These are phyloP conservation scores for Camptogramma bilineatum DNA, from an alignment of 2,888 invertebrate genomes.

Conservation along the genomic window DNA sequence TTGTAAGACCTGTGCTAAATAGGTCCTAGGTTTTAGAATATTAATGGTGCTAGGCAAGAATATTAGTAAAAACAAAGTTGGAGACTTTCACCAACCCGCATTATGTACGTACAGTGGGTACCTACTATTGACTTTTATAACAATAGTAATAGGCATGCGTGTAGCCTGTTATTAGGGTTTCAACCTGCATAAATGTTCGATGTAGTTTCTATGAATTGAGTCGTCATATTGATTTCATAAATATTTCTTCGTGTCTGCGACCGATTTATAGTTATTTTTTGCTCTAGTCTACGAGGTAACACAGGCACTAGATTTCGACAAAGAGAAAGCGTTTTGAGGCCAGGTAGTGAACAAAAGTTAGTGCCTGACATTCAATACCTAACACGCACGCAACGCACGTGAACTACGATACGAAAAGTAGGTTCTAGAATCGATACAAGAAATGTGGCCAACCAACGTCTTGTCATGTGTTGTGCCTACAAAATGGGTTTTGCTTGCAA, in stretches of 20 bases:
- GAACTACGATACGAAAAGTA: slow-evolving; percentile 4
- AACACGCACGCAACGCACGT: slow-evolving; percentile 13
- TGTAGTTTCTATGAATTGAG: not conserved
- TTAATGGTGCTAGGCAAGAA: not conserved
- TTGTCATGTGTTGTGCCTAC: too few relatives aligned
- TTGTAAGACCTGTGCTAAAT: too few relatives aligned
- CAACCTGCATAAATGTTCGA: not conserved
- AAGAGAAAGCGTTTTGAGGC: not conserved
- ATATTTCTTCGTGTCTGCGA: not conserved
- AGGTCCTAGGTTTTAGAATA: too few relatives aligned
- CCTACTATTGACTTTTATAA: not conserved
- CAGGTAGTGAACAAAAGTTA: slow-evolving; percentile 12
- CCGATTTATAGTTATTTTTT: not conserved
- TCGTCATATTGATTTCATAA: not conserved
- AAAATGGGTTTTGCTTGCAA: not conserved
- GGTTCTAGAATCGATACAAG: slow-evolving; percentile 13
- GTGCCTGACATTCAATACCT: slow-evolving; percentile 14
- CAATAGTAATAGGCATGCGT: not conserved
- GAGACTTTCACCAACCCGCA: not conserved
- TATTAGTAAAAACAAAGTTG: not conserved
- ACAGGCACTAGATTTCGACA: not conserved
- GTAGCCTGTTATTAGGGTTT: not conserved
- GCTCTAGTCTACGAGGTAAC: not conserved
- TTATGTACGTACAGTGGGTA: not conserved
- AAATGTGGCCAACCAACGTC: too few relatives aligned